phyloP scores from a whole-genome alignment of 1,140 invertebrate genomes.

The Drosophila orosa region DNA sequence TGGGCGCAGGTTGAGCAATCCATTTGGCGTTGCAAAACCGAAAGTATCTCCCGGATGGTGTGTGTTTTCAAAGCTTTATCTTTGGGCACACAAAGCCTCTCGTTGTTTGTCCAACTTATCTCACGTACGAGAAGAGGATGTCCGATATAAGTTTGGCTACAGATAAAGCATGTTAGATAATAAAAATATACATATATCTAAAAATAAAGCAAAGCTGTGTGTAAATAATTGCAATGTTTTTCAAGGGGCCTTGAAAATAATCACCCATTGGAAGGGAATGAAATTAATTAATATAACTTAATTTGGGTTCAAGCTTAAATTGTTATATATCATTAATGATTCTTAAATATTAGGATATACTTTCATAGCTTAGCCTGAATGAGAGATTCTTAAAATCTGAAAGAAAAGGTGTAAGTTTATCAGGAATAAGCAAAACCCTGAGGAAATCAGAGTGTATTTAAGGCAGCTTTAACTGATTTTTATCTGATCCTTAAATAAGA shows the following conservation, averaged over 20 bases:
- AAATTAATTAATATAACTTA: not conserved
- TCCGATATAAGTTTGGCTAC: constrained; percentile 17
- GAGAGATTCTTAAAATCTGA: not conserved
- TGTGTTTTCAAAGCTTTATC: constrained; percentile 60
- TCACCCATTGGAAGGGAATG: not conserved
- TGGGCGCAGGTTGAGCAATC: constrained; percentile 34
- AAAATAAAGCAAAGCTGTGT: not conserved
- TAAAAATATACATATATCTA: not conserved
- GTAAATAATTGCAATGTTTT: not conserved
- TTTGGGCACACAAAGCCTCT: constrained; percentile 39
- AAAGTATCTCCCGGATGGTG: constrained; percentile 39
- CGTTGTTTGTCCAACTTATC: constrained; percentile 27
- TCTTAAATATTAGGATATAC: not conserved
- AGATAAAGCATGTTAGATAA: constrained; percentile 2
- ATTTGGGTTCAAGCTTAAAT: not conserved
- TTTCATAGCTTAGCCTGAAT: not conserved
- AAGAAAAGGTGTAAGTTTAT: not conserved
- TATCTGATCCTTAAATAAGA: not conserved
- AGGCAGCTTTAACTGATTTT: not conserved
- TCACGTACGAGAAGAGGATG: constrained; percentile 33
- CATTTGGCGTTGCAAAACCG: constrained; percentile 55
- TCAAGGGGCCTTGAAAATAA: not conserved
- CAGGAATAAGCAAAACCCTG: not conserved
- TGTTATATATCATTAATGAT: no score
- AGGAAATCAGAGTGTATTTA: not conserved